These are phyloP conservation scores for Drosophila yooni DNA, from an alignment of 2,888 invertebrate species.

Conservation along the genomic window DNA sequence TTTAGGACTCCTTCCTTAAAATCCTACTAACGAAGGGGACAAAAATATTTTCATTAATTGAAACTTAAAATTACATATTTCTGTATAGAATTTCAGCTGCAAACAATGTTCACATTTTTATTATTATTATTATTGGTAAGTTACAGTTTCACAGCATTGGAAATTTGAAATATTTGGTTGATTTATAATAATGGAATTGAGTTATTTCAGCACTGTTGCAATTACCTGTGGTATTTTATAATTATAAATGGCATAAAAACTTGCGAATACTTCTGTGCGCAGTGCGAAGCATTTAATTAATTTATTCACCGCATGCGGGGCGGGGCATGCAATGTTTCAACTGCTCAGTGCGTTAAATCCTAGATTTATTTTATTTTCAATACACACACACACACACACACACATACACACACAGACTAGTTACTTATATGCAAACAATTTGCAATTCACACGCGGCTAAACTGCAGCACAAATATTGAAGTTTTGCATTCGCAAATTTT, in stretches of 20 bases:
- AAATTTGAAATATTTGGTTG: slow-evolving; percentile 5
- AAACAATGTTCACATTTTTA: background rate
- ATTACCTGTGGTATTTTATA: slow-evolving; percentile 46
- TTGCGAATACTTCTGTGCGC: slow-evolving; percentile 3
- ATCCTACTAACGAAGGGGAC: background rate
- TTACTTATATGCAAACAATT: slow-evolving; percentile 15
- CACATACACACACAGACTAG: background rate
- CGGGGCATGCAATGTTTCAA: slow-evolving; percentile 60
- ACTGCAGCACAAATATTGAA: slow-evolving; percentile 30
- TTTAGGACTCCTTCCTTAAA: too few species aligned
- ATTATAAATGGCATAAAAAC: slow-evolving; percentile 44
- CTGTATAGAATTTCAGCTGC: background rate
- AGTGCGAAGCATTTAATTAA: slow-evolving; percentile 65
- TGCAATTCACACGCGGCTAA: slow-evolving; percentile 30
- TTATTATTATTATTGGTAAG: background rate
- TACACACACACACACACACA: background rate
- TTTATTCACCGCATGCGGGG: slow-evolving; percentile 51
- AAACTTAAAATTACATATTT: background rate
- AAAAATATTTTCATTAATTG: background rate
- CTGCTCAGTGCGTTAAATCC: slow-evolving; percentile 43
- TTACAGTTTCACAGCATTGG: background rate
- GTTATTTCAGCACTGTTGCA: slow-evolving; percentile 31
- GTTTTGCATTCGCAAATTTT: slow-evolving; percentile 14
- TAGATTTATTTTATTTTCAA: slow-evolving; percentile 35
- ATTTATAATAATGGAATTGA: slow-evolving; percentile 19